Percentiles rank a stretch among this genome's conserved stretches.
Evolutionary conservation across 1,140 invertebrate species (phyloP).

Genomic region (Arctopsyche grandis): DNA sequence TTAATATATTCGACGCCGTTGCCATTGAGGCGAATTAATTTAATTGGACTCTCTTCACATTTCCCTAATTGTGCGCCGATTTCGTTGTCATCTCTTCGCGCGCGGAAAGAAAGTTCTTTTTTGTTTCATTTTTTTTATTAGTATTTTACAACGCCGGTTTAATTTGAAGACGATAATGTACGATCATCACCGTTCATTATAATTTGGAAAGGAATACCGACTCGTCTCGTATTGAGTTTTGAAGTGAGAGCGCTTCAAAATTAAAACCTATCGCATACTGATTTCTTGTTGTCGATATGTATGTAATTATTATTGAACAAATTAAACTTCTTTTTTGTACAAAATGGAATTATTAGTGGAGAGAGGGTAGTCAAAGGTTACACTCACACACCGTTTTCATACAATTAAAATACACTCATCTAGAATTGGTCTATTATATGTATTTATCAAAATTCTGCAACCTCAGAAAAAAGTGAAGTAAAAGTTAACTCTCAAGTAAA

Average conservation of each 20-base stretch:
- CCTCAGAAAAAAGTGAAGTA: too few species aligned
- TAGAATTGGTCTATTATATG: too few species aligned
- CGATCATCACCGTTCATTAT: constrained; percentile 4
- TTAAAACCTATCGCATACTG: background rate
- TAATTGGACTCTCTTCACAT: constrained; percentile 18
- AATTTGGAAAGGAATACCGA: background rate
- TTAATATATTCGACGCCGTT: constrained; percentile 29
- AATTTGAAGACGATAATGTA: background rate
- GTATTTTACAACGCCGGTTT: background rate
- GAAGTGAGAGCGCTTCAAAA: background rate
- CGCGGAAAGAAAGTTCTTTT: constrained; percentile 20
- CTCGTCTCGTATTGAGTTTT: background rate
- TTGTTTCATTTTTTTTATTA: background rate
- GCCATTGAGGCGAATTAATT: constrained; percentile 32
- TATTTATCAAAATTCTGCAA: too few species aligned
- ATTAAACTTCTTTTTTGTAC: too few species aligned
- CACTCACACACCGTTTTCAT: too few species aligned
- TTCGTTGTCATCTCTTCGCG: constrained; percentile 20
- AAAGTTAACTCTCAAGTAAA: too few species aligned
- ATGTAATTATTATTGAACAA: too few species aligned
- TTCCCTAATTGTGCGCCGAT: constrained; percentile 35
- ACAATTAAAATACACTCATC: too few species aligned
- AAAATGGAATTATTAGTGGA: too few species aligned
- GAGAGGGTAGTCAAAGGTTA: too few species aligned
- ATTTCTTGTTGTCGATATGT: too few species aligned